Evolutionary conservation across 2,797 vertebrate species (phyloP).

Genomic region (Crax fasciolata): DNA sequence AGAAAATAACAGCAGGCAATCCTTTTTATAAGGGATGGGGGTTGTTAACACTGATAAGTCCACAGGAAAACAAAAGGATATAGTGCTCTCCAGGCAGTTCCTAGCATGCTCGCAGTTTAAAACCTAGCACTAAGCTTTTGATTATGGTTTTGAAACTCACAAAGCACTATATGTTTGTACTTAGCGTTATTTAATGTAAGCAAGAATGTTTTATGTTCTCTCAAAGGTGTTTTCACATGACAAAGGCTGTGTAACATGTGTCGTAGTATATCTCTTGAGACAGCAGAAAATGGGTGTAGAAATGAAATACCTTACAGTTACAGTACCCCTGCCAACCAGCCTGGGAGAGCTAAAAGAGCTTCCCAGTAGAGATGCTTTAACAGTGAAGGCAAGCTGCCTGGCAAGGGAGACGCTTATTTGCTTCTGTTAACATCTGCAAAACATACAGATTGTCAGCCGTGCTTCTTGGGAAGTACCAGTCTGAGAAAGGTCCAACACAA

Average conservation of each 20-base stretch:
- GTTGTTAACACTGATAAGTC: background rate
- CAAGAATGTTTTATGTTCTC: constrained; percentile 4
- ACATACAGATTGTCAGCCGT: background rate
- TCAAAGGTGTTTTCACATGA: constrained; percentile 17
- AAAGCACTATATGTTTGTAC: background rate
- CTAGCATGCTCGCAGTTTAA: background rate
- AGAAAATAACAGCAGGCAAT: background rate
- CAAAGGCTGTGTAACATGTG: background rate
- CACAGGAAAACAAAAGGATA: background rate
- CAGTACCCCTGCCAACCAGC: background rate
- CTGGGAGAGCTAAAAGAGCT: background rate
- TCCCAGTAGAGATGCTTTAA: background rate
- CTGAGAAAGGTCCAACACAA: background rate
- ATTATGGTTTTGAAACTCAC: background rate
- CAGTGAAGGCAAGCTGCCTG: background rate
- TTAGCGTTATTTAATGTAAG: constrained; percentile 29
- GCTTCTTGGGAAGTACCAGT: background rate
- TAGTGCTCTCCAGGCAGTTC: background rate
- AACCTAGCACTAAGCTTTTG: background rate
- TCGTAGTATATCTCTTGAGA: background rate
- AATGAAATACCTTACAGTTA: background rate
- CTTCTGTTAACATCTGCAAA: constrained; percentile 1
- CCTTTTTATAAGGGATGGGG: background rate
- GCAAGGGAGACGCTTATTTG: background rate
- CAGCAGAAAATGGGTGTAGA: background rate